phyloP scores from a whole-genome alignment of 2,113 vertebrate genomes.

The Thunnus maccoyii region DNA sequence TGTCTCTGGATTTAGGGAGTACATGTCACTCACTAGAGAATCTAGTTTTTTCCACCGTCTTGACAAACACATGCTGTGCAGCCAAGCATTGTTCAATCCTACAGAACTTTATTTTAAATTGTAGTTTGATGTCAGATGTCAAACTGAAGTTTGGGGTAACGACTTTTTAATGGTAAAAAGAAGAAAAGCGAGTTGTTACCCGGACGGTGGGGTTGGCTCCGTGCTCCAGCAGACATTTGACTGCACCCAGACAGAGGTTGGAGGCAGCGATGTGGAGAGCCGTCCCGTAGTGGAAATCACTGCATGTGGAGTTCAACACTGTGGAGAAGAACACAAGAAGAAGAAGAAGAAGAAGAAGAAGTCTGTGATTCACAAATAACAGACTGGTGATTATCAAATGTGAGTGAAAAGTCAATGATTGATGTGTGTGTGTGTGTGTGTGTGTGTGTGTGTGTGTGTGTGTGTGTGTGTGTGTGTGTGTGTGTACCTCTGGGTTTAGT shows the following conservation, averaged over 20 bases:
- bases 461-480: background rate
- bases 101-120: no score
- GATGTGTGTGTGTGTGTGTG: background rate
- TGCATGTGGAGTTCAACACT: slow-evolving; percentile 95
- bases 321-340: slow-evolving; percentile 7
- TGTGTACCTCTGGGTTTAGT: slow-evolving; percentile 87
- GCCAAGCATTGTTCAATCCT: no score
- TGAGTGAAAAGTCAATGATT: no score
- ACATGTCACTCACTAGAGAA: no score
- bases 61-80: no score
- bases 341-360: background rate
- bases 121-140: no score
- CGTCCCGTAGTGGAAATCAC: slow-evolving; percentile 92
- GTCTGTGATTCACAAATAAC: no score
- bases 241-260: slow-evolving; percentile 93
- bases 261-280: slow-evolving; percentile 94
- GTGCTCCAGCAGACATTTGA: slow-evolving; percentile 93
- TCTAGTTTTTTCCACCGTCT: no score
- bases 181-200: slow-evolving; percentile 72
- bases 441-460: background rate
- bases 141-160: no score
- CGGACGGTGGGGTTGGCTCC: slow-evolving; percentile 91
- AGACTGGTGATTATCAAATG: no score
- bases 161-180: background rate
- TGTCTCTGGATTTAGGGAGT: no score